phyloP scores from a whole-genome alignment of 2,113 vertebrate genomes.

The Telmatochromis sp. region DNA sequence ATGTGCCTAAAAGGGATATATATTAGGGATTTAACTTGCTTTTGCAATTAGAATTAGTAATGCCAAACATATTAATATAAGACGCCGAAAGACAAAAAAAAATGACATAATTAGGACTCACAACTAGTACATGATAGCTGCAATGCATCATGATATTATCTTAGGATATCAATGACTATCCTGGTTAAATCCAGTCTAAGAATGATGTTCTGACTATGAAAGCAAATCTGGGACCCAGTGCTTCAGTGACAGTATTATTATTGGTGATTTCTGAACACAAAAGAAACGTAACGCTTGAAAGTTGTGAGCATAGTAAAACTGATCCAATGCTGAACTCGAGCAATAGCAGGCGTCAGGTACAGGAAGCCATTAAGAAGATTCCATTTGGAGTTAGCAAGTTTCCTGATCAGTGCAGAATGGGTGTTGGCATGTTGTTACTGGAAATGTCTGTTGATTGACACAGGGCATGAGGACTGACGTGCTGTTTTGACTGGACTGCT shows the following conservation, averaged over 20 bases:
- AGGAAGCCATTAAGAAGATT: slow-evolving; percentile 66
- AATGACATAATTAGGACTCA: neutral
- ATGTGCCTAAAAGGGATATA: neutral
- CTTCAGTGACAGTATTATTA: neutral
- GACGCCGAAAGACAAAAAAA: neutral
- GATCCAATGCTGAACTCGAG: neutral
- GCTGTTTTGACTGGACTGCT: slow-evolving; percentile 48
- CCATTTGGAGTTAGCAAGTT: slow-evolving; percentile 56
- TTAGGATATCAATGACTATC: neutral
- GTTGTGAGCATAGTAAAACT: neutral
- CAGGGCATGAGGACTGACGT: slow-evolving; percentile 42
- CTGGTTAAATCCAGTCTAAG: neutral
- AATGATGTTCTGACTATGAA: neutral
- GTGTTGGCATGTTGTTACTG: slow-evolving; percentile 52
- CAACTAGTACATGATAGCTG: neutral
- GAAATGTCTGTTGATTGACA: slow-evolving; percentile 70
- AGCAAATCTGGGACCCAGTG: neutral
- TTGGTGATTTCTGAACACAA: neutral
- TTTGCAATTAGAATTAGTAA: neutral
- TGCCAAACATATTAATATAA: neutral
- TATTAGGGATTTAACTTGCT: neutral
- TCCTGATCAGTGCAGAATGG: slow-evolving; percentile 58
- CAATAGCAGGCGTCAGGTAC: slow-evolving; percentile 6
- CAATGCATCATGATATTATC: neutral
- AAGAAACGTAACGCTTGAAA: neutral